Evolutionary conservation across 1,140 invertebrate genomes (phyloP).

Genomic region (Halesus radiatus): DNA sequence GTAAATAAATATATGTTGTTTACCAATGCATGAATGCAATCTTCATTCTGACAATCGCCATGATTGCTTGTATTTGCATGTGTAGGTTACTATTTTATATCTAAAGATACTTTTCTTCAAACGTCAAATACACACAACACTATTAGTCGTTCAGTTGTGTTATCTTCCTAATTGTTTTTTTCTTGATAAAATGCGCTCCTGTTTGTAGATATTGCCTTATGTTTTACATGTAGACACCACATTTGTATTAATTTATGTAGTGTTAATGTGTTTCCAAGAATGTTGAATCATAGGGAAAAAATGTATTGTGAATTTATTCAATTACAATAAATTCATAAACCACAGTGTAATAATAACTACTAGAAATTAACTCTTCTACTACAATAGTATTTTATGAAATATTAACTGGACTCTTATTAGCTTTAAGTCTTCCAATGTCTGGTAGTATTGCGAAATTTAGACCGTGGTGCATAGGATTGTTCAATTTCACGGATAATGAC

Average conservation of each 20-base stretch:
- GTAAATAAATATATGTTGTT: constrained; percentile 7
- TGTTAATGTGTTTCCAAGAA: too few species aligned
- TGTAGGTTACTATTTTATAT: not conserved
- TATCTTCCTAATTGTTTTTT: not conserved
- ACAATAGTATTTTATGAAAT: too few species aligned
- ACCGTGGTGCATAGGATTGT: too few species aligned
- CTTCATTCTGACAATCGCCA: constrained; percentile 23
- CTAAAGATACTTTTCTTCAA: not conserved
- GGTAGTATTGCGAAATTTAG: too few species aligned
- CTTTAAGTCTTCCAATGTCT: too few species aligned
- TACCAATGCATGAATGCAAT: constrained; percentile 2
- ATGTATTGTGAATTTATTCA: too few species aligned
- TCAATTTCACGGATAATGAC: too few species aligned
- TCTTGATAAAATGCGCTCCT: not conserved
- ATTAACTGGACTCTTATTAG: too few species aligned
- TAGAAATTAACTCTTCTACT: too few species aligned
- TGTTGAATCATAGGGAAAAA: too few species aligned
- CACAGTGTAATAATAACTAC: too few species aligned
- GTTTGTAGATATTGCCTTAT: not conserved
- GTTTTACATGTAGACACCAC: not conserved
- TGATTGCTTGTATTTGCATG: constrained; percentile 16
- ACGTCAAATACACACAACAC: not conserved
- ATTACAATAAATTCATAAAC: too few species aligned
- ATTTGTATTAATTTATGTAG: not conserved
- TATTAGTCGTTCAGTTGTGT: not conserved